A percentile compares a stretch with the other conserved stretches of the same genome.
Evolutionary conservation across 2,888 invertebrate species (phyloP).

Genomic region (Cyclophora albipunctata): DNA sequence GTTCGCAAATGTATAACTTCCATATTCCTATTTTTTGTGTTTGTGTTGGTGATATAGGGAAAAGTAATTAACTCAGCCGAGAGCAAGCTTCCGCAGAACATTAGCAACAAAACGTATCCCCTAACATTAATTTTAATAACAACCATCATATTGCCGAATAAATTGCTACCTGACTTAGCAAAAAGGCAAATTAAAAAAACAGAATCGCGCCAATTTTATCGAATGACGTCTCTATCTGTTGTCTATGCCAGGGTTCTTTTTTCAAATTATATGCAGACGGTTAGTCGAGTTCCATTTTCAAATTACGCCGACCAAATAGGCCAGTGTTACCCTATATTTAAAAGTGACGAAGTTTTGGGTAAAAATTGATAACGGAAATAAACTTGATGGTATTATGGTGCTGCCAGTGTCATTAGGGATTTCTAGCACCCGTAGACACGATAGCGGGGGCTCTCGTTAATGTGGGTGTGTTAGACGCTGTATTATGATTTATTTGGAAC

Average conservation of each 20-base stretch:
- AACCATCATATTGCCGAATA: slow-evolving; percentile 7
- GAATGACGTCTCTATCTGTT: slow-evolving; percentile 4
- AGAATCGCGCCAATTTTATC: slow-evolving; percentile 4
- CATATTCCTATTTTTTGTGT: no score
- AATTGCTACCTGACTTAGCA: slow-evolving; percentile 12
- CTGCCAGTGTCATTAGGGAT: slow-evolving; percentile 38
- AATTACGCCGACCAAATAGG: not conserved
- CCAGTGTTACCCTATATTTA: slow-evolving; percentile 38
- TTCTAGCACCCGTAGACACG: slow-evolving; percentile 38
- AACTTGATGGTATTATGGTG: slow-evolving; percentile 29
- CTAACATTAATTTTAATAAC: slow-evolving; percentile 3
- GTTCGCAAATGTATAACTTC: no score
- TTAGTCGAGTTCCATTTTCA: slow-evolving; percentile 7
- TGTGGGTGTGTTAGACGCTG: slow-evolving; percentile 15
- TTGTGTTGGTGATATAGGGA: no score
- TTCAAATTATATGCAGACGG: not conserved
- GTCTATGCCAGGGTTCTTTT: no score
- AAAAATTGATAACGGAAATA: slow-evolving; percentile 49
- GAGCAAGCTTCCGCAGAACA: no score
- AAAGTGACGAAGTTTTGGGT: slow-evolving; percentile 44
- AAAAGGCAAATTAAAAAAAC: slow-evolving; percentile 3
- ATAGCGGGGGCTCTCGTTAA: slow-evolving; percentile 15
- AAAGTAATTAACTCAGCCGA: no score
- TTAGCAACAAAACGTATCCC: no score
- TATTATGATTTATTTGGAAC: no score